phyloP scores from a whole-genome alignment of 2,113 vertebrate species.

The Fregetta grallaria region DNA sequence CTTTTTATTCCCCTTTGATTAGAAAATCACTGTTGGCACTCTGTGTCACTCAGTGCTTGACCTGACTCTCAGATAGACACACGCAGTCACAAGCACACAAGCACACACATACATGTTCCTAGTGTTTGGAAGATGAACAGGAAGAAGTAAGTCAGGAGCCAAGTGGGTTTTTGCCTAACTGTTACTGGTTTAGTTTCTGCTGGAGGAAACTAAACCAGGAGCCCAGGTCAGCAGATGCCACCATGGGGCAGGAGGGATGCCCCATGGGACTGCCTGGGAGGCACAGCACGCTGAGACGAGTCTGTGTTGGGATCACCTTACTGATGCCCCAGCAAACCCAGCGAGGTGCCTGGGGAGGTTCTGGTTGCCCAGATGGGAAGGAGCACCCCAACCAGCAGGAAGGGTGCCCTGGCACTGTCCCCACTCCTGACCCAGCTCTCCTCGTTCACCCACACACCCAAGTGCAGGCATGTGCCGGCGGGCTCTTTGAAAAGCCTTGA shows the following conservation, averaged over 20 bases:
- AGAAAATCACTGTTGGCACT: slow-evolving; percentile 39
- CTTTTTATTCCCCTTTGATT: slow-evolving; percentile 42
- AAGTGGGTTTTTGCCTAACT: neutral
- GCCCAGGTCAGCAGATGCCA: neutral
- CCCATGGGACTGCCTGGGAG: neutral
- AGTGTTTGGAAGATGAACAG: neutral
- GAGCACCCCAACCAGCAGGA: neutral
- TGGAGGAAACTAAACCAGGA: neutral
- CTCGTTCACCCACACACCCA: neutral
- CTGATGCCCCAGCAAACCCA: neutral
- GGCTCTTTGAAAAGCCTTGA: neutral
- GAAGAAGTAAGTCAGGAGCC: slow-evolving; percentile 8
- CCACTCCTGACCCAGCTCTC: neutral
- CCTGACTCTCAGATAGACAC: neutral
- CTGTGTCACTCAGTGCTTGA: slow-evolving; percentile 37
- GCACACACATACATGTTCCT: neutral
- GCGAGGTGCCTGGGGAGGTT: neutral
- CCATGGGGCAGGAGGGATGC: neutral
- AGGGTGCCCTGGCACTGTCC: neutral
- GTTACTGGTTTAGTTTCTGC: neutral
- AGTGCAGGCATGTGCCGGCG: neutral
- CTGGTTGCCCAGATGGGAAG: neutral
- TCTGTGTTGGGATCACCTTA: neutral
- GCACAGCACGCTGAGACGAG: neutral
- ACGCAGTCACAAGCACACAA: neutral